Base-by-base conservation (phyloP, 2,888 invertebrate genomes). In the Rhagonycha lutea region DNA sequence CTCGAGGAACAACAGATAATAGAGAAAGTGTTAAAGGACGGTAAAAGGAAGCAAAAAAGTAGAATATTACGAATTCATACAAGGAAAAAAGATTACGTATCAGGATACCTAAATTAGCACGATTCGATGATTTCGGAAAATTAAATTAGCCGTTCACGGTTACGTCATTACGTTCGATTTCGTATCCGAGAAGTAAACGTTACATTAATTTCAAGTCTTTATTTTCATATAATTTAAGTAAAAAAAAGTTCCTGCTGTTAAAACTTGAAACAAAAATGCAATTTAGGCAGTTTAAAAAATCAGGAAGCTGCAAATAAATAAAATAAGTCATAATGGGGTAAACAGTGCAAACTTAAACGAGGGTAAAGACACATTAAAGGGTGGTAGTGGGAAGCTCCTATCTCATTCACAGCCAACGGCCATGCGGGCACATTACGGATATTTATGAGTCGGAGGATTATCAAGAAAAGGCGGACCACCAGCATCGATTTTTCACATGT, bases 381-480 rank as follows among this genome's bases (percentile, higher is more conserved):
- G 79, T 79, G 73, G 70, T 47, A 61, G 74, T 69, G 73, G 75
- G 75, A 67, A 75, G 78, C 78, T 78, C 78, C 86, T 87, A 87
- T 87, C 87, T 86, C 86, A 86, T 87, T 87, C 86, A 87, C 87
- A 87, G 87, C 86, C 86, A 87, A 83, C 86, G 86, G 86, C 86
- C 86, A 86, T 86, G 85, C 85, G 83, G 85, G 84, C 86, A 85
- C 86, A 86, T 87, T 86, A 86, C 83, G 84, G 84, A 86, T 86
- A 87, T 87, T 87, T 87, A 87, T 87, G 87, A 84, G 84, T 82
- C 82, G 82, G 82, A 82, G 85, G 85, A 86, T 86, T 86, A 86
- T 86, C 86, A 86, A 86, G 86, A 86, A 87, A 86, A 86, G 87
- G 86, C 86, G 87, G 86, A 83, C 83, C 83, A 83, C 83, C 84